Conservation (phyloP, 2,888 invertebrate species). For the Hypomecis punctinalis region DNA sequence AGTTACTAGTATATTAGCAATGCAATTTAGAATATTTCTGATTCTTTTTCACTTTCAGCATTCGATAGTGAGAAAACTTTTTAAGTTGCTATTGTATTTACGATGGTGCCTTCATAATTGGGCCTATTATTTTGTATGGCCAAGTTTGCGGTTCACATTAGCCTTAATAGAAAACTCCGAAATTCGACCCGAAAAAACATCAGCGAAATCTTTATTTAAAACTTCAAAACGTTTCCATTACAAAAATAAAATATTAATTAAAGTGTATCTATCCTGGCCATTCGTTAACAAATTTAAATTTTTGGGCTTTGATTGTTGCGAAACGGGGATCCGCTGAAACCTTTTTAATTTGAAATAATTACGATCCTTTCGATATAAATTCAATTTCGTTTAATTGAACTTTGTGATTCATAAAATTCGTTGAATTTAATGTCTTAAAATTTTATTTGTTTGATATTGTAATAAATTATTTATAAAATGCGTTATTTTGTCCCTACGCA, state of each 20-base stretch:
- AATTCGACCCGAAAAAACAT: slow-evolving; percentile 7
- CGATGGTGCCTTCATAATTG: too few relatives aligned
- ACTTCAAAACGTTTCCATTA: slow-evolving; percentile 39
- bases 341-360: slow-evolving; percentile 39
- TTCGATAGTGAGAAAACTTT: too few relatives aligned
- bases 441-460: slow-evolving; percentile 36
- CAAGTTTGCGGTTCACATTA: too few relatives aligned
- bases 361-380: slow-evolving; percentile 45
- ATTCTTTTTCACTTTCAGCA: too few relatives aligned
- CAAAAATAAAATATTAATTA: slow-evolving; percentile 45
- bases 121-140: too few relatives aligned
- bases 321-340: slow-evolving; percentile 33
- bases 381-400: slow-evolving; percentile 49
- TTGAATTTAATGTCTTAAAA: slow-evolving; percentile 44
- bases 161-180: neutral
- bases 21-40: too few relatives aligned
- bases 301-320: slow-evolving; percentile 43
- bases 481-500: neutral
- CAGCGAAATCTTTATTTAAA: slow-evolving; percentile 18
- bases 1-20: too few relatives aligned
- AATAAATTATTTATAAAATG: slow-evolving; percentile 5
- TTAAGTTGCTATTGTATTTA: too few relatives aligned
- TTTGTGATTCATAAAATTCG: slow-evolving; percentile 44
- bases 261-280: slow-evolving; percentile 38
- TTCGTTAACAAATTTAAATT: slow-evolving; percentile 37